phyloP scores from a whole-genome alignment of 1,140 invertebrate genomes.

The Hesperophylax magnus region DNA sequence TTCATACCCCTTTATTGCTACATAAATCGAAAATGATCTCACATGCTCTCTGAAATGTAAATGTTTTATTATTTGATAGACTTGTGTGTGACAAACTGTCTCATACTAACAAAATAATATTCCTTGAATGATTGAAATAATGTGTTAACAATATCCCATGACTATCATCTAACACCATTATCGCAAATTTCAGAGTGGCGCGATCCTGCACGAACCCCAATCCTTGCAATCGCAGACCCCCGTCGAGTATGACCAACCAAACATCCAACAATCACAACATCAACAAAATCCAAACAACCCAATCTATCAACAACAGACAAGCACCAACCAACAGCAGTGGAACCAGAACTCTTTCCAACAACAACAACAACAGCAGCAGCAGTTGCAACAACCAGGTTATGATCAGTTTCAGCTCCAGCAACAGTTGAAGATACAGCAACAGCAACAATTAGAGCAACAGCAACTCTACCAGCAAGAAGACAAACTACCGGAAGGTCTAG shows the following conservation, averaged over 20 bases:
- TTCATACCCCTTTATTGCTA: no score
- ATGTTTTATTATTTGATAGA: no score
- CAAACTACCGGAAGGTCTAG: constrained; percentile 50
- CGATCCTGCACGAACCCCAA: constrained; percentile 32
- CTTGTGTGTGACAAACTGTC: no score
- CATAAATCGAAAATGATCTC: no score
- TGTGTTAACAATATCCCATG: no score
- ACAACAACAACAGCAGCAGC: constrained; percentile 57
- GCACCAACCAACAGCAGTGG: constrained; percentile 36
- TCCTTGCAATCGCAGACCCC: constrained; percentile 34
- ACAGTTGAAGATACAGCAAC: constrained; percentile 48
- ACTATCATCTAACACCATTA: no score
- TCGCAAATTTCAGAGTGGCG: constrained; percentile 34
- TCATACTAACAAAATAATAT: no score
- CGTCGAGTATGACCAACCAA: constrained; percentile 33
- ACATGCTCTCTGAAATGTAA: no score
- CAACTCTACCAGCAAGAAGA: constrained; percentile 46
- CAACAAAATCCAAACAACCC: constrained; percentile 9
- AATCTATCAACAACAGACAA: constrained; percentile 10
- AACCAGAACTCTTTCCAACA: constrained; percentile 44
- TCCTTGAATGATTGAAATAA: no score
- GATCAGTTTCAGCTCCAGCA: constrained; percentile 62
- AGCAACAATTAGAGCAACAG: constrained; percentile 45
- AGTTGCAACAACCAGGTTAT: constrained; percentile 64
- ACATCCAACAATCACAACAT: constrained; percentile 19